Base-by-base conservation (phyloP, 2,888 invertebrate species). In the Entomobrya multifasciata region DNA sequence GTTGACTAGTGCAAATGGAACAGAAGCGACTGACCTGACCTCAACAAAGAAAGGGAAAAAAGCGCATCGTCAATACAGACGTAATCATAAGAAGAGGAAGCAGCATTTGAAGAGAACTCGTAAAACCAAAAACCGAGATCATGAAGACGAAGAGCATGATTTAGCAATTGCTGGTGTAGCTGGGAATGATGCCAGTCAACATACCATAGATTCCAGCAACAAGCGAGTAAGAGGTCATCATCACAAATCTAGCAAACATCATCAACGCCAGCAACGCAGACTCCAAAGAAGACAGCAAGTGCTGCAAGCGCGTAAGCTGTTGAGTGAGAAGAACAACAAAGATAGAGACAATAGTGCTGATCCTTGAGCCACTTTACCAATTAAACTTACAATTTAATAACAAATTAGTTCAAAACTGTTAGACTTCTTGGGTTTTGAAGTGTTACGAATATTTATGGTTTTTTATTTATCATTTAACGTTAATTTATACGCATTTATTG, bases 401-500 rank as follows among this genome's bases (percentile, higher is more conserved):
- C n/a, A n/a, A n/a, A n/a, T n/a, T 0, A 20, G 6, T 60, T 60
- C 60, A 3, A 60, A 15, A 41, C 41, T 22, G 13, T 57, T 57
- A 8, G n/a, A 44, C 67, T 44, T 3, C 25, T 47, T 49, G n/a
- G n/a, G 15, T 17, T 49, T 47, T 25, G 4, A 22, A 49, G 5
- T 5, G 10, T 49, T 0, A 15, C 15, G 2, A 25, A 27, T 36
- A 6, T 36, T 36, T 36, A 36, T 36, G 36, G 47, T 49, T 47
- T 72, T 49, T 30, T 20, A 65, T 65, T 30, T 27, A 57, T 57
- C 13, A 22, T 20, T 27, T 70, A 79, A 65, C 27, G 44, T 36
- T 11, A 13, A 20, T 4, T 74, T 83, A 87, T 10, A 52, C 67
- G 60, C 91, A 91, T 79, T 88, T 88, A 5, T 89, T 88, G 81